Evolutionary conservation across 2,797 vertebrate species (phyloP), one percentile per base, ranked within the genome.

Genomic region (Sciurus vulgaris): DNA sequence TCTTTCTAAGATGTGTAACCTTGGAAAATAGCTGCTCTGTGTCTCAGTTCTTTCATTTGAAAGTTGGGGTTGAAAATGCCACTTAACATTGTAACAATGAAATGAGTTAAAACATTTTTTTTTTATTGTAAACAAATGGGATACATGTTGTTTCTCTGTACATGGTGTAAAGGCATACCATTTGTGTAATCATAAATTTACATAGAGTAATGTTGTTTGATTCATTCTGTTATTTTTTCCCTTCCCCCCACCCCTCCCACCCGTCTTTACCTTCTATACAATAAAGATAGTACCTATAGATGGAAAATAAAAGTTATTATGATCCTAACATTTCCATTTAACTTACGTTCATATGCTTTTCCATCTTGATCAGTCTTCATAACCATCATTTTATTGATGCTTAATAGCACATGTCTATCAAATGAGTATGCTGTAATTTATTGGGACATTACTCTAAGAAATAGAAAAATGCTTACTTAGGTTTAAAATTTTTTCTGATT

Each of bases 61-160:
- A 94, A 96, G 96, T 96, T 73, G 8, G 54, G 30, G 26, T 49
- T 74, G 56, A 84, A 56, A 77, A 77, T 44, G 73, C 59, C 47
- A 44, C 10, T 89, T 76, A 78, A 85, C 54, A 91, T 7, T 91
- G 8, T 78, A 14, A 84, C 89, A 76, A 93, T 63, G 77, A 59
- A 97, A 89, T 54, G 35, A 97, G 49, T 85, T 86, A 89, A 93
- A 93, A 84, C 20, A 95, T 82, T 70, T n/a, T n/a, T n/a, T n/a
- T n/a, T n/a, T n/a, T n/a, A n/a, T n/a, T n/a, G n/a, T n/a, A n/a
- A n/a, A n/a, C n/a, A n/a, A n/a, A n/a, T n/a, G n/a, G n/a, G n/a
- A n/a, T n/a, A n/a, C n/a, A n/a, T n/a, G n/a, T n/a, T n/a, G n/a
- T n/a, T n/a, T n/a, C n/a, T n/a, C n/a, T n/a, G n/a, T n/a, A n/a